Conservation (phyloP, 2,797 vertebrate species). For the Mormyrops attenuatus region DNA sequence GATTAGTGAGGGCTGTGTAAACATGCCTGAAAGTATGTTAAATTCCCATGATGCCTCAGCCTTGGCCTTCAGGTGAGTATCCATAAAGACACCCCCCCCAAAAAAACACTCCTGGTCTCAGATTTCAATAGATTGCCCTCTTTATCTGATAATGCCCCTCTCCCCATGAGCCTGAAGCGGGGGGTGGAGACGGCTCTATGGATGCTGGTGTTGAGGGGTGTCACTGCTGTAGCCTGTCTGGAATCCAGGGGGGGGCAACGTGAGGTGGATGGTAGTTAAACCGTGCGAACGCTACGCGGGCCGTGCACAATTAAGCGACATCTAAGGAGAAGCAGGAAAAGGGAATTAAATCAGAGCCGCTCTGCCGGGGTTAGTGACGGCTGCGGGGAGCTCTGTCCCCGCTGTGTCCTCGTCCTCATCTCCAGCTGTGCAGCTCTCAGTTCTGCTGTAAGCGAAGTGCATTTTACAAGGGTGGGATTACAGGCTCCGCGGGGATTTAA, state of each 20-base stretch:
- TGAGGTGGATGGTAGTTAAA: not conserved
- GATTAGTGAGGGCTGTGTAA: not conserved
- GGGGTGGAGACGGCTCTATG: not conserved
- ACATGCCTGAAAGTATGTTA: not conserved
- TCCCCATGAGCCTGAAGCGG: not conserved
- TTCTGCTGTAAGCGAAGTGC: not conserved
- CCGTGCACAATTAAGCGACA: not conserved
- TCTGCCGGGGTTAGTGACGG: not conserved
- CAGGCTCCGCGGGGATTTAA: not conserved
- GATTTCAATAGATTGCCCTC: not conserved
- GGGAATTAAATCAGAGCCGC: not conserved
- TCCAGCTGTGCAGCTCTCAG: not conserved
- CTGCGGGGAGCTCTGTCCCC: not conserved
- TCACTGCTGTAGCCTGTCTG: not conserved
- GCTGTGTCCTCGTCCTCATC: not conserved
- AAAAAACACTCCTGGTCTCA: not conserved
- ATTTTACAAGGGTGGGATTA: not conserved
- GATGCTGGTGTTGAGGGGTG: not conserved
- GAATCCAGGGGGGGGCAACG: not conserved
- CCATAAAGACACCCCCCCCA: not conserved
- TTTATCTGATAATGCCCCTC: slow-evolving; percentile 5
- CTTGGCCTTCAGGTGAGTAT: not conserved
- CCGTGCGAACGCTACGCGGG: not conserved
- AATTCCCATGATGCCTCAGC: not conserved
- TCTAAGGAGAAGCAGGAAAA: not conserved